These are phyloP conservation scores for Pomacea maculata DNA, from an alignment of 1,140 invertebrate species.

Conservation along the genomic window DNA sequence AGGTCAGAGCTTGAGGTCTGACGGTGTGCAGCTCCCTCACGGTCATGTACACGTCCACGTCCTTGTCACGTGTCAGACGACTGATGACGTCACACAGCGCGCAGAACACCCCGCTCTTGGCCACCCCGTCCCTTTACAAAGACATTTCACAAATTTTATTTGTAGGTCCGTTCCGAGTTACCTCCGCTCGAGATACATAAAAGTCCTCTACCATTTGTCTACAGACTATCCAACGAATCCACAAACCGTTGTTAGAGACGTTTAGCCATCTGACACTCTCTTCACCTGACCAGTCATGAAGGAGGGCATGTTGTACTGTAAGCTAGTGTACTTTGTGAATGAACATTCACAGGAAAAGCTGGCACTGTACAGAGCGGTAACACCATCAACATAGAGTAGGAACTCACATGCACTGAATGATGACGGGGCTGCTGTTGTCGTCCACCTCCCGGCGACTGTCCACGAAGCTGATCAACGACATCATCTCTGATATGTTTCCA, in stretches of 20 bases:
- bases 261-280: background rate
- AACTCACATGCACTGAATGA: slow-evolving; percentile 11
- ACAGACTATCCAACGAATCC: background rate
- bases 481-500: slow-evolving; percentile 91
- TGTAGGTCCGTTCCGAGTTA: no score
- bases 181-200: background rate
- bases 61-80: slow-evolving; percentile 56
- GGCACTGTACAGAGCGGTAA: background rate
- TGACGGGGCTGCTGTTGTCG: background rate
- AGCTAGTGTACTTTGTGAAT: no score
- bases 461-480: slow-evolving; percentile 97
- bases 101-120: slow-evolving; percentile 58
- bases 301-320: background rate
- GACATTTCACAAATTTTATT: background rate
- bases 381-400: no score
- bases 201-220: background rate
- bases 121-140: slow-evolving; percentile 55
- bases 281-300: background rate
- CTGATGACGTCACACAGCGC: slow-evolving; percentile 60
- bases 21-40: slow-evolving; percentile 47
- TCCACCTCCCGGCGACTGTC: slow-evolving; percentile 77
- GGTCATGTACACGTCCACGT: slow-evolving; percentile 64
- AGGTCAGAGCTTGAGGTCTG: slow-evolving; percentile 28
- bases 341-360: background rate
- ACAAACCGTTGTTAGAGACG: background rate